Percentiles rank a stretch among this genome's conserved stretches.
Conservation (phyloP, 2,888 invertebrate species). For the Scaeva pyrastri region DNA sequence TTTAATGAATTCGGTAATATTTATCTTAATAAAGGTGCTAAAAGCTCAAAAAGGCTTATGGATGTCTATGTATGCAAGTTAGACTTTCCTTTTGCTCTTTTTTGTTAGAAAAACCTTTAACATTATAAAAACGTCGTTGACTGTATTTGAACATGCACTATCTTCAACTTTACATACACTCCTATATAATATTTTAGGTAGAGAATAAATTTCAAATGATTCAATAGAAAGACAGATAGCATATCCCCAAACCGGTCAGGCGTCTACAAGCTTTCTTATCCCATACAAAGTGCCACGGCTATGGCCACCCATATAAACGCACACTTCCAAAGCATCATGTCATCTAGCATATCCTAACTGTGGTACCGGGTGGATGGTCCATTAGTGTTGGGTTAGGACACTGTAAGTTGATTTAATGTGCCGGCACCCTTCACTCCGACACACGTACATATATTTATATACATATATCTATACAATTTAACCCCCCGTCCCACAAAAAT, state of each 20-base stretch:
- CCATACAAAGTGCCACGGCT: constrained; percentile 5
- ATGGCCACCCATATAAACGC: constrained; percentile 19
- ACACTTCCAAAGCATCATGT: constrained; percentile 37
- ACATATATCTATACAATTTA: too few species aligned
- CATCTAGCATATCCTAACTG: constrained; percentile 8
- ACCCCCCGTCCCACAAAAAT: neutral
- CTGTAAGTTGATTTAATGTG: constrained; percentile 75
- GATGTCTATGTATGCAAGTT: too few species aligned
- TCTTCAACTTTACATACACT: constrained; percentile 56
- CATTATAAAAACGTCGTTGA: constrained; percentile 15
- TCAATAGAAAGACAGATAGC: constrained; percentile 73
- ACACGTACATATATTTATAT: too few species aligned
- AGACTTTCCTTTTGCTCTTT: too few species aligned
- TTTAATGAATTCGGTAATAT: too few species aligned
- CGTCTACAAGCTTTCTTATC: constrained; percentile 36
- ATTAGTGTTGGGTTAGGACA: constrained; percentile 75
- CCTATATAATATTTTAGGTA: constrained; percentile 38
- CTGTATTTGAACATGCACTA: constrained; percentile 38
- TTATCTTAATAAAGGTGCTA: too few species aligned
- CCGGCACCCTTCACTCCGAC: constrained; percentile 49
- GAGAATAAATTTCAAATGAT: constrained; percentile 72
- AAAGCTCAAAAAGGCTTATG: too few species aligned
- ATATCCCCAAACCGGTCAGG: constrained; percentile 49
- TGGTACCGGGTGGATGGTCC: constrained; percentile 56
- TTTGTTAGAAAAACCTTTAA: too few species aligned